These are phyloP conservation scores for Toxonevra muliebris DNA, from an alignment of 2,888 invertebrate genomes.

Conservation along the genomic window DNA sequence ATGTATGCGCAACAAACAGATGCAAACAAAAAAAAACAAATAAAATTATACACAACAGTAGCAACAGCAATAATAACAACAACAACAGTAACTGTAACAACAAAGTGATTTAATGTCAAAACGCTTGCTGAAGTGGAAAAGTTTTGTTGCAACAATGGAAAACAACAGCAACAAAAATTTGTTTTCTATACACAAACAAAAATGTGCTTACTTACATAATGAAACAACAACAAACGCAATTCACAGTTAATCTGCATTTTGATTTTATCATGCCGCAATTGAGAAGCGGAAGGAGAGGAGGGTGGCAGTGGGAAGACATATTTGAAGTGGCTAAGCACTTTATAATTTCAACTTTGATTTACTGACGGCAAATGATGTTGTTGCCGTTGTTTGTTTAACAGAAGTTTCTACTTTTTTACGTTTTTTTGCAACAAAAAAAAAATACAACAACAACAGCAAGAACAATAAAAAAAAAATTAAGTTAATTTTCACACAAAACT, in stretches of 20 bases:
- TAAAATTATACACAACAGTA: too few species aligned
- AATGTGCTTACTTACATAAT: slow-evolving; percentile 2
- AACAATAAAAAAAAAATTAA: slow-evolving; percentile 13
- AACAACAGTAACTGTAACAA: neutral
- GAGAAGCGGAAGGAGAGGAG: neutral
- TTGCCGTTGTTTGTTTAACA: too few species aligned
- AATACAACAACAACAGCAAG: slow-evolving; percentile 2
- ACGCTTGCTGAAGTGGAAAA: slow-evolving; percentile 16
- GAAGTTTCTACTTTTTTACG: too few species aligned
- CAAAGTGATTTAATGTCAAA: slow-evolving; percentile 27
- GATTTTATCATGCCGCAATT: slow-evolving; percentile 5
- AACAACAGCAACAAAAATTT: neutral
- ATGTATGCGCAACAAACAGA: slow-evolving; percentile 3
- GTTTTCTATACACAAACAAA: neutral
- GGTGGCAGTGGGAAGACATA: neutral
- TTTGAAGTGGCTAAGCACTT: slow-evolving; percentile 18
- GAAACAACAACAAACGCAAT: slow-evolving; percentile 24
- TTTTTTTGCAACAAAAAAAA: neutral
- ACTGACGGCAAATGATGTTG: slow-evolving; percentile 11
- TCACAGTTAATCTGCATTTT: slow-evolving; percentile 33
- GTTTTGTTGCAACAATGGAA: slow-evolving; percentile 7
- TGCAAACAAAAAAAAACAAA: neutral
- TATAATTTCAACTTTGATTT: slow-evolving; percentile 34
- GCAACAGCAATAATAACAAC: too few species aligned
- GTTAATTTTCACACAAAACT: slow-evolving; percentile 30